These are phyloP conservation scores for Diorhabda carinulata DNA, from an alignment of 1,140 invertebrate genomes.

Conservation along the genomic window DNA sequence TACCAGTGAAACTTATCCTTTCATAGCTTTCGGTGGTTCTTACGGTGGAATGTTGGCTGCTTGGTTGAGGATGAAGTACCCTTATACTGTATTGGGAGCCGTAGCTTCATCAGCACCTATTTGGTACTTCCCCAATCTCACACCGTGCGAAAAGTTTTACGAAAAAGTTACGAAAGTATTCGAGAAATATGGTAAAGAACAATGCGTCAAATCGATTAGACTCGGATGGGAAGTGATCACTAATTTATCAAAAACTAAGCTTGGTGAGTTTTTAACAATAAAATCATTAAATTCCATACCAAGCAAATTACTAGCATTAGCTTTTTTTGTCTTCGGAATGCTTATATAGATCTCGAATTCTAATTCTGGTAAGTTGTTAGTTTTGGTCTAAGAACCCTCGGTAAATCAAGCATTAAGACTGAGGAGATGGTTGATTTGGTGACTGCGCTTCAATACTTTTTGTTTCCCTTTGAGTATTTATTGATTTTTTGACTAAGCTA, in stretches of 20 bases:
- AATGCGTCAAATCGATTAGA: constrained; percentile 72
- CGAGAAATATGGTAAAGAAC: constrained; percentile 51
- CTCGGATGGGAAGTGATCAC: constrained; percentile 73
- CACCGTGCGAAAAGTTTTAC: constrained; percentile 73
- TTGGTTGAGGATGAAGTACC: constrained; percentile 96
- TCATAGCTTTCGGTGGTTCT: constrained; percentile 92
- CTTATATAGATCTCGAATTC: no score
- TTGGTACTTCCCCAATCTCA: constrained; percentile 79
- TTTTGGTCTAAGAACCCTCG: no score
- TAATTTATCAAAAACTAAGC: constrained; percentile 22
- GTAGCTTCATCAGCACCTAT: constrained; percentile 94
- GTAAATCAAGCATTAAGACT: no score
- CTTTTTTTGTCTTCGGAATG: no score
- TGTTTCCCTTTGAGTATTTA: no score
- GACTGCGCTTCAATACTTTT: no score
- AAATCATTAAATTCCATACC: not conserved
- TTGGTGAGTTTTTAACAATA: constrained; percentile 13
- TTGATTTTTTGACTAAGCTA: no score
- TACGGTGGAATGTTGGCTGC: constrained; percentile 96
- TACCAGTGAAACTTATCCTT: constrained; percentile 53
- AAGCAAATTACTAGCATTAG: constrained; percentile 54
- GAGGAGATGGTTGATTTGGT: no score
- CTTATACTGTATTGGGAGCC: constrained; percentile 79
- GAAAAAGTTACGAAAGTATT: constrained; percentile 78
- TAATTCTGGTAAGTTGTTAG: no score